Evolutionary conservation across 2,888 invertebrate species (phyloP).

Genomic region (Erannis defoliaria): DNA sequence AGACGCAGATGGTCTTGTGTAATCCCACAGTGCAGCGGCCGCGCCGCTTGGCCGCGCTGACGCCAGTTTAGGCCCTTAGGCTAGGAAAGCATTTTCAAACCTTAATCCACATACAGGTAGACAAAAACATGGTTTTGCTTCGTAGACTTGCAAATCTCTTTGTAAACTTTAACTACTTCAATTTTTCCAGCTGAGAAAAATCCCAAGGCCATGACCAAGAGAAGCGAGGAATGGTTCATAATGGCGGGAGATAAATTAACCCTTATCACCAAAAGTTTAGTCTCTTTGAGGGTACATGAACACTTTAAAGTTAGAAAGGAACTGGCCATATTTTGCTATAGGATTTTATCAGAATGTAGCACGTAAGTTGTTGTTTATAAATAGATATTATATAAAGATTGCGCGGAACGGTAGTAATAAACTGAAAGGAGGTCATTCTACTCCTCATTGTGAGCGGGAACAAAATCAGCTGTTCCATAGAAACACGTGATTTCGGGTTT

Average conservation of each 20-base stretch:
- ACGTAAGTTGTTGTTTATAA: conserved; percentile 84
- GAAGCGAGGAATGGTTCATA: conserved; percentile 86
- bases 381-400: no score
- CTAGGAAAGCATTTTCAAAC: not conserved
- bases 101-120: not conserved
- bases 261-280: conserved; percentile 79
- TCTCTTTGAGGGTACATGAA: conserved; percentile 85
- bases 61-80: no score
- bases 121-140: not conserved
- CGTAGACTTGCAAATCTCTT: not conserved
- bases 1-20: no score
- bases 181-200: conserved; percentile 52
- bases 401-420: no score
- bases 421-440: no score
- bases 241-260: conserved; percentile 86
- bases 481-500: no score
- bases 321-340: conserved; percentile 86
- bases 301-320: conserved; percentile 88
- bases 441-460: no score
- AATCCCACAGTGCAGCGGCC: no score
- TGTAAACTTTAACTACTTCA: conserved; percentile 1
- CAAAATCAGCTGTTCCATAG: no score
- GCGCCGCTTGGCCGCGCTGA: no score
- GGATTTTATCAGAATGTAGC: conserved; percentile 87
- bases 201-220: conserved; percentile 59